phyloP scores from a whole-genome alignment of 2,888 invertebrate genomes.

The Gastrophysa polygoni region DNA sequence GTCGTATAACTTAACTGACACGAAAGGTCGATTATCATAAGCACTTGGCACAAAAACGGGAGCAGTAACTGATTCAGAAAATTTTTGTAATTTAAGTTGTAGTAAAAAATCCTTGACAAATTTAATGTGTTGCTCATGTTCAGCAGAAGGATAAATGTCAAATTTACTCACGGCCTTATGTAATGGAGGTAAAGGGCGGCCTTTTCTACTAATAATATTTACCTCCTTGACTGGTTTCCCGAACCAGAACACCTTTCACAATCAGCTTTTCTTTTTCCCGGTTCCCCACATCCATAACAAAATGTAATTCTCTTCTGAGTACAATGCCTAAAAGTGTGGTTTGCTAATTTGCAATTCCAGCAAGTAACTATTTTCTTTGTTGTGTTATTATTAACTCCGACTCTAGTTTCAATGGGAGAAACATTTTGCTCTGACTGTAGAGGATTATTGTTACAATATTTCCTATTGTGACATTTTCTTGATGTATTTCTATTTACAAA shows the following conservation, averaged over 20 bases:
- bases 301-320: neutral
- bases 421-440: neutral
- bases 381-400: neutral
- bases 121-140: too few species aligned
- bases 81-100: too few species aligned
- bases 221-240: neutral
- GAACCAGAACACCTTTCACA: neutral
- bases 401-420: neutral
- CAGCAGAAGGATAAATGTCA: too few species aligned
- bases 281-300: neutral
- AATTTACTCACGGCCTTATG: neutral
- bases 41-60: too few species aligned
- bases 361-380: neutral
- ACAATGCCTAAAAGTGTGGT: neutral
- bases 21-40: too few species aligned
- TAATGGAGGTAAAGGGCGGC: neutral
- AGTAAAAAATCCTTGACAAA: too few species aligned
- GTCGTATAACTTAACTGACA: too few species aligned
- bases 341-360: neutral
- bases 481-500: too few species aligned
- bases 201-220: neutral
- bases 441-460: neutral
- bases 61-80: too few species aligned
- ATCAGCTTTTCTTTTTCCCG: neutral
- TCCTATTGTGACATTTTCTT: too few species aligned